Evolutionary conservation across 2,113 vertebrate genomes (phyloP).

Genomic region (Myotis brandtii): DNA sequence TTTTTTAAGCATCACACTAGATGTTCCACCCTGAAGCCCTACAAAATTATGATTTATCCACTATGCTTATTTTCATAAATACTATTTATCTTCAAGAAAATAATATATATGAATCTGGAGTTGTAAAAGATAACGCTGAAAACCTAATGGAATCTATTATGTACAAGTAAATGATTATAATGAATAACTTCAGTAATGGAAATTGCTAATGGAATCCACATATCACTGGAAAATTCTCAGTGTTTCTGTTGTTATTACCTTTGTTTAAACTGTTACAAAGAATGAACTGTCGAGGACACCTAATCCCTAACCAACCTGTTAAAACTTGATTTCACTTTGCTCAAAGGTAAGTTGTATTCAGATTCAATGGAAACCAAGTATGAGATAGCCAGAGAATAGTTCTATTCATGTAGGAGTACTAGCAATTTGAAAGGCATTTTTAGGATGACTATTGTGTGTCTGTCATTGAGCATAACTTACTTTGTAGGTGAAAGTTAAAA

Average conservation of each 20-base stretch:
- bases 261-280: slow-evolving; percentile 26
- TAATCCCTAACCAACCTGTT: not conserved
- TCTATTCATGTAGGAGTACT: not conserved
- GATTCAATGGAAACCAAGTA: not conserved
- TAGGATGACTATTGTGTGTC: not conserved
- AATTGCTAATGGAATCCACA: not conserved
- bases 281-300: not conserved
- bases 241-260: not conserved
- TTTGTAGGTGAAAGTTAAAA: not conserved
- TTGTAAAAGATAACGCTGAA: not conserved
- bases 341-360: slow-evolving; percentile 6
- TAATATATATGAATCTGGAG: slow-evolving; percentile 14
- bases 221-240: not conserved
- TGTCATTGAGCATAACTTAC: not conserved
- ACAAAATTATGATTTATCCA: slow-evolving; percentile 12
- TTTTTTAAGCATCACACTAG: not conserved
- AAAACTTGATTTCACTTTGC: slow-evolving; percentile 10
- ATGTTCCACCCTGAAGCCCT: not conserved
- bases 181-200: not conserved
- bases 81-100: slow-evolving; percentile 36
- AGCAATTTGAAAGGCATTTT: not conserved
- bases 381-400: not conserved
- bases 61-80: slow-evolving; percentile 31
- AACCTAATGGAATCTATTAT: not conserved
- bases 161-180: not conserved